Percentiles rank a stretch among this genome's conserved stretches.
These are phyloP conservation scores for Vollenhovia emeryi DNA, from an alignment of 1,140 invertebrate genomes.

Conservation along the genomic window DNA sequence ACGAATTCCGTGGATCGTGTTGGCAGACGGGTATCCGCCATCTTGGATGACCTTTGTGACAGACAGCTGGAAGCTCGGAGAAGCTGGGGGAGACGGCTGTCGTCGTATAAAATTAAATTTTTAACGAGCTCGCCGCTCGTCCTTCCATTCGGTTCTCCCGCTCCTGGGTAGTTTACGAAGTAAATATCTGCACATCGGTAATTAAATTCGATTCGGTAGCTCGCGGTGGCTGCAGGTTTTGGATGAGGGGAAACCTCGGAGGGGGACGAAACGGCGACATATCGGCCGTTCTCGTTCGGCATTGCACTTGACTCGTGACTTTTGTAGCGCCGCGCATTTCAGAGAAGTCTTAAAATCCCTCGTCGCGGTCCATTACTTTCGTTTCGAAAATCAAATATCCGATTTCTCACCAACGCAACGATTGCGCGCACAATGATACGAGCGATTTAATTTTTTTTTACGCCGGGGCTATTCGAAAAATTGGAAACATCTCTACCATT, in stretches of 20 bases:
- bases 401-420: neutral
- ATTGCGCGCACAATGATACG: neutral
- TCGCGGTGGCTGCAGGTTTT: slow-evolving; percentile 25
- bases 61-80: slow-evolving; percentile 40
- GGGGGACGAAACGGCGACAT: slow-evolving; percentile 4
- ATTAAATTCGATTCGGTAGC: slow-evolving; percentile 79
- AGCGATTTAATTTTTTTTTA: neutral
- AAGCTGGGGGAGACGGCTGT: slow-evolving; percentile 31
- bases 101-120: slow-evolving; percentile 76
- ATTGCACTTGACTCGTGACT: neutral
- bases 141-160: slow-evolving; percentile 38
- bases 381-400: neutral
- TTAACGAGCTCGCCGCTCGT: slow-evolving; percentile 76
- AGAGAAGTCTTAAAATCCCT: neutral
- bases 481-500: neutral
- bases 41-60: slow-evolving; percentile 63
- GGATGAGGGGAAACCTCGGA: slow-evolving; percentile 47
- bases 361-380: neutral
- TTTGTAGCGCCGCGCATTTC: neutral
- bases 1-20: slow-evolving; percentile 3
- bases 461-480: neutral
- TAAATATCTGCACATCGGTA: slow-evolving; percentile 82
- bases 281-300: neutral
- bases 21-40: slow-evolving; percentile 16
- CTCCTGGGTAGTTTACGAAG: slow-evolving; percentile 58